Conservation (phyloP, 2,797 vertebrate species). For the Erpetoichthys calabaricus region DNA sequence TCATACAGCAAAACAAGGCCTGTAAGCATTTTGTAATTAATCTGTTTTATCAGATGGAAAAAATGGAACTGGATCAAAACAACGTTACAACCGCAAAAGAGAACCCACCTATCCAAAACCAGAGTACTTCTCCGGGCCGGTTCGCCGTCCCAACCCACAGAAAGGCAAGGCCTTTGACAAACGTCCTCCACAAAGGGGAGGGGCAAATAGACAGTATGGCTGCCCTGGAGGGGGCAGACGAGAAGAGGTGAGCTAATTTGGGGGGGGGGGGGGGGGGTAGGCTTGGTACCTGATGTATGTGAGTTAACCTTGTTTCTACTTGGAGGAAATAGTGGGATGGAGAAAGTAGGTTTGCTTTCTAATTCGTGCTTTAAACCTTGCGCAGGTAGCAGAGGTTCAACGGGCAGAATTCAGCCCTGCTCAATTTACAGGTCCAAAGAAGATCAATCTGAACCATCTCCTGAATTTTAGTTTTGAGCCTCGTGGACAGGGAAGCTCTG, state of each 20-base stretch:
- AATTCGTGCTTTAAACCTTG: slow-evolving; percentile 5
- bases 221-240: slow-evolving; percentile 83
- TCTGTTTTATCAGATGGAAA: slow-evolving; percentile 64
- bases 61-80: slow-evolving; percentile 76
- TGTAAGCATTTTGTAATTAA: too few species aligned
- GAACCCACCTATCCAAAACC: slow-evolving; percentile 80
- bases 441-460: slow-evolving; percentile 95
- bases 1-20: too few species aligned
- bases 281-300: slow-evolving; percentile 8
- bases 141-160: slow-evolving; percentile 88
- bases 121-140: slow-evolving; percentile 69
- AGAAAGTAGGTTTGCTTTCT: too few species aligned
- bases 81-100: slow-evolving; percentile 79
- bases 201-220: slow-evolving; percentile 68
- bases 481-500: slow-evolving; percentile 63
- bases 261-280: too few species aligned
- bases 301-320: not conserved
- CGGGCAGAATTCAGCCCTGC: slow-evolving; percentile 97
- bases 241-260: slow-evolving; percentile 71
- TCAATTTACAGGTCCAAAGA: slow-evolving; percentile 93
- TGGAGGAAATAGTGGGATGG: too few species aligned
- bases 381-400: slow-evolving; percentile 87
- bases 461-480: slow-evolving; percentile 97
- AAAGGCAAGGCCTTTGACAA: slow-evolving; percentile 99
- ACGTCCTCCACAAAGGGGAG: slow-evolving; percentile 83